Base-by-base conservation (phyloP, 2,888 invertebrate species). In the Phrixothrix hirtus region DNA sequence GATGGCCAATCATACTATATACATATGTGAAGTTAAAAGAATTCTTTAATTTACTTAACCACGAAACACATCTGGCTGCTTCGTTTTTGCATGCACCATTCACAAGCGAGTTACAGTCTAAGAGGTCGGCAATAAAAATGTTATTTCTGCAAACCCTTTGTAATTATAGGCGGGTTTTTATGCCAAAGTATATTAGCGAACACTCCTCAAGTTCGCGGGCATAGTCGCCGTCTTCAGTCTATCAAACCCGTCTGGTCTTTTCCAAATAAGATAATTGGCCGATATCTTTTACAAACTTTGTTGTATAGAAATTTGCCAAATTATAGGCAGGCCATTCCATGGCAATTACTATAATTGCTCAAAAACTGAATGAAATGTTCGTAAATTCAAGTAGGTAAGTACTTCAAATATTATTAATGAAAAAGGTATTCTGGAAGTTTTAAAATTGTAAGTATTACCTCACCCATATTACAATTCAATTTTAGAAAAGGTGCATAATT, bases 161-260 rank as follows among this genome's bases (percentile, higher is more conserved):
- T 58, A 58, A 58, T 58, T 58, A 58, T 55, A 56, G 44, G 46
- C 27, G 48, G 53, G 47, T 55, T 58, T 58, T 58, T 58, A 58
- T 54, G 55, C 47, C 55, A 27, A 35, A 35, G 43, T 48, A 44
- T 45, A 58, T 56, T 56, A 57, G 53, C 35, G 46, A 56, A 58
- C 58, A 53, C 58, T 53, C 58, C 53, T 54, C 41, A 53, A 53
- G 46, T 53, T 58, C 37, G 55, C 55, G 55, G 38, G 29, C 46
- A 44, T 26, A 42, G 31, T 46, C 30, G 34, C 42, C 25, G 29
- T 41, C 35, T 29, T 26, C 15, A 12, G 10, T 17, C 14, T 16
- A 38, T 46, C 36, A 44, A 32, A 41, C 35, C 36, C 31, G 48
- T 44, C 45, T 41, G 34, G 15, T 31, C 16, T 49, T 29, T 21